Evolutionary conservation across 2,113 vertebrate species (phyloP), one percentile per base, ranked within the genome.

Genomic region (Shinisaurus crocodilurus): DNA sequence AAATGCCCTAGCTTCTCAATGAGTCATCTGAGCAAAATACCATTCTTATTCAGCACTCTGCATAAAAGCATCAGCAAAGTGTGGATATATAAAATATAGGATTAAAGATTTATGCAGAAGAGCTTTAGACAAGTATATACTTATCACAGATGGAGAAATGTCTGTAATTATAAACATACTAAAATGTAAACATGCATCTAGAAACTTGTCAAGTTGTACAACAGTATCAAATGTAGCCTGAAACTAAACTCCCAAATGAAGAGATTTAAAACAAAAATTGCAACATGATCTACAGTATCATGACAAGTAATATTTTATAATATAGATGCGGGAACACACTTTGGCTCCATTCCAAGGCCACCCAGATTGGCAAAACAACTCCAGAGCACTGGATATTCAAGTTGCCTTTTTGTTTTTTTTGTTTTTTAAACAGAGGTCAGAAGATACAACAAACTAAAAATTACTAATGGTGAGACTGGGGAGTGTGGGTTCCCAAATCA

Each of bases 181-280:
- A 57, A 43, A 67, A 16, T 43, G 74, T 82, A 83, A 86, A 48
- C 29, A 63, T 29, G 27, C 23, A 23, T 50, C 37, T 75, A 65
- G 82, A 89, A 88, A 54, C 16, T 86, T 15, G 0, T 67, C 6
- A 75, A 23, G 75, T 65, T 29, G 5, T 45, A 83, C 29, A 85
- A 77, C 50, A 70, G 34, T 76, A 77, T 77, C 82, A 90, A 88
- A 20, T 79, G 37, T 65, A 88, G 6, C 76, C 81, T 15, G 87
- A 81, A n/a, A 67, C 79, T n/a, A 88, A 69, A 34, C 75, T 81
- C 13, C 29, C 80, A 74, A 89, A 89, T 48, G 60, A 75, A 91
- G 18, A 87, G 1, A 29, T 65, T 79, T 65, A 79, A 94, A 88
- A 13, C 20, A 29, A 91, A 90, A 92, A 75, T 25, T 40, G 84